Evolutionary conservation across 2,113 vertebrate species (phyloP).

Genomic region (Chloebia gouldiae): DNA sequence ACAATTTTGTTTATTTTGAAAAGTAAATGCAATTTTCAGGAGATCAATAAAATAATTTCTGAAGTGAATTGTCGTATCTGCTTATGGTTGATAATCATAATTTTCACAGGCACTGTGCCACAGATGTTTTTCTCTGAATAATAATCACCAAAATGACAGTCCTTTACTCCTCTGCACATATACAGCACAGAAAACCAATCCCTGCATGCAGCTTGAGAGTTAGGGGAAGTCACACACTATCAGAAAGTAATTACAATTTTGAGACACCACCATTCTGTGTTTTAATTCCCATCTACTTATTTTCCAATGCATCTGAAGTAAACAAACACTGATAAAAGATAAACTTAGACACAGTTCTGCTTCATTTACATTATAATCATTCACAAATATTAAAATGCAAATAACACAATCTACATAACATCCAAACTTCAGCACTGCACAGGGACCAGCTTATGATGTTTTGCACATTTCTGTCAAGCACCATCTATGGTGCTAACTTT

Average conservation of each 20-base stretch:
- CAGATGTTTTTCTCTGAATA: slow-evolving; percentile 13
- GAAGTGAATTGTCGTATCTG: not conserved
- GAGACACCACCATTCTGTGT: not conserved
- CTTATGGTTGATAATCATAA: slow-evolving; percentile 29
- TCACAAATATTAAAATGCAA: slow-evolving; percentile 33
- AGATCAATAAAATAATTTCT: slow-evolving; percentile 63
- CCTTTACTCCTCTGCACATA: not conserved
- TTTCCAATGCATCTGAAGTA: not conserved
- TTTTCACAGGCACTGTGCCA: slow-evolving; percentile 25
- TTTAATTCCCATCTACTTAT: not conserved
- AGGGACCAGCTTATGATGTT: not conserved
- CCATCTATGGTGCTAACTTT: not conserved
- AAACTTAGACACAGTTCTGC: not conserved
- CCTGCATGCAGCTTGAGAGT: not conserved
- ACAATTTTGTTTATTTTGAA: slow-evolving; percentile 32
- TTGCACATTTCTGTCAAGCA: not conserved
- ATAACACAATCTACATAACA: not conserved
- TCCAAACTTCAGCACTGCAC: not conserved
- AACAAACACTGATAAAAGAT: not conserved
- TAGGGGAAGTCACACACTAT: not conserved
- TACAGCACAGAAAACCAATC: not conserved
- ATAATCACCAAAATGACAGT: not conserved
- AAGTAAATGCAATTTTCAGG: slow-evolving; percentile 40
- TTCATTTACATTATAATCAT: not conserved
- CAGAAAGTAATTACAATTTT: not conserved